Evolutionary conservation across 2,888 invertebrate genomes (phyloP).

Genomic region (Nemoura dubitans): DNA sequence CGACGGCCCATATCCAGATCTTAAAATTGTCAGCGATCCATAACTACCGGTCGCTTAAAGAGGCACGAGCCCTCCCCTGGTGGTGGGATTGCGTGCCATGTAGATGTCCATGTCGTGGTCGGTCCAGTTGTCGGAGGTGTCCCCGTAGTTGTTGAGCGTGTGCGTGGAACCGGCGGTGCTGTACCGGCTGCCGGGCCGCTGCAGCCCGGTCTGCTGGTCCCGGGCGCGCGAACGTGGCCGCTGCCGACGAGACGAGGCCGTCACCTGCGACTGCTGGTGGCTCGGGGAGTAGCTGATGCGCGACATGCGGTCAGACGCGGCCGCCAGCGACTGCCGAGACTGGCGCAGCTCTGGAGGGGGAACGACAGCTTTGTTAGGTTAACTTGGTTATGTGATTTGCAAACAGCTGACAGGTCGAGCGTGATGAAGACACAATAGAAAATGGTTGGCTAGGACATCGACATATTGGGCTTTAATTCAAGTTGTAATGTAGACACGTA

Average conservation of each 20-base stretch:
- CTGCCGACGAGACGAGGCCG: conserved; percentile 63
- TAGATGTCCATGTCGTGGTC: conserved; percentile 96
- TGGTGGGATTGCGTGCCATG: conserved; percentile 90
- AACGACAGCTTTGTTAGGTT: not conserved
- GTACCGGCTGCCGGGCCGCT: conserved; percentile 79
- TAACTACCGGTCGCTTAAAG: conserved; percentile 63
- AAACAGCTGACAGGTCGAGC: no score
- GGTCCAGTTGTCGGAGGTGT: conserved; percentile 88
- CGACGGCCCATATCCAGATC: no score
- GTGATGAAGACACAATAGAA: no score
- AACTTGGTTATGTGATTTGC: not conserved
- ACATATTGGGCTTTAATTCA: no score
- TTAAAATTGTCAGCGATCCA: not conserved
- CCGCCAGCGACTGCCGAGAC: conserved; percentile 85
- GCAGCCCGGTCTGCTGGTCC: conserved; percentile 65
- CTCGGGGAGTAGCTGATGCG: conserved; percentile 75
- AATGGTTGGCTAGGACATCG: no score
- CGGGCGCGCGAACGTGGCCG: conserved; percentile 80
- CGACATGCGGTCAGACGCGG: conserved; percentile 82
- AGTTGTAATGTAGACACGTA: no score
- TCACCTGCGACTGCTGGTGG: conserved; percentile 69
- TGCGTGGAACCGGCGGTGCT: conserved; percentile 82
- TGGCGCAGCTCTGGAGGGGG: conserved; percentile 76
- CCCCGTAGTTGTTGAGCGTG: conserved; percentile 85
- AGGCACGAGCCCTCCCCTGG: conserved; percentile 84